Conservation (phyloP, 2,888 invertebrate species). For the Diarsia rubi region DNA sequence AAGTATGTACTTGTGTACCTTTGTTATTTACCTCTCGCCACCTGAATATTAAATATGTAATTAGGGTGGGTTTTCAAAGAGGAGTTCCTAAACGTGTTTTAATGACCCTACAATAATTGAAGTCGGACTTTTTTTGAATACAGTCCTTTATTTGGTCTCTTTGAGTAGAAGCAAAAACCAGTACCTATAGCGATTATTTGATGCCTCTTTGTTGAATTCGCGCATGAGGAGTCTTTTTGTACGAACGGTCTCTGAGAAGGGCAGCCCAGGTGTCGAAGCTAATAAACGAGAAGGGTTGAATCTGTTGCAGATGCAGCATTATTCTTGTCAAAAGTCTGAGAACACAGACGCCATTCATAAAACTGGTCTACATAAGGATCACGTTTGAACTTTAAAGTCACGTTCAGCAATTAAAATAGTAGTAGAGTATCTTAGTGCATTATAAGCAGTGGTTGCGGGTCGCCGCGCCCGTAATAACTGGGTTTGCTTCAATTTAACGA, state of each 20-base stretch:
- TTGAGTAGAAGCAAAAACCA: constrained; percentile 37
- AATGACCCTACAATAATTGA: constrained; percentile 38
- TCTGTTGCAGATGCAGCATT: constrained; percentile 44
- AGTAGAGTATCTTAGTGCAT: constrained; percentile 42
- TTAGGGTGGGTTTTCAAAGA: constrained; percentile 44
- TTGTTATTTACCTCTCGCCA: constrained; percentile 44
- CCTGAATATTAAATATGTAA: constrained; percentile 49
- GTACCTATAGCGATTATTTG: constrained; percentile 36
- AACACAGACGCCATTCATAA: neutral
- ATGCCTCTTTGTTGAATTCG: constrained; percentile 44
- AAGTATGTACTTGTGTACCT: constrained; percentile 50
- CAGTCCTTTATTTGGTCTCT: constrained; percentile 23
- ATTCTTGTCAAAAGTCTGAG: constrained; percentile 6
- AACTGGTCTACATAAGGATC: constrained; percentile 7
- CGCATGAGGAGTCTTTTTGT: constrained; percentile 43
- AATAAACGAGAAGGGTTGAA: constrained; percentile 37
- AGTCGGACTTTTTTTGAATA: constrained; percentile 39
- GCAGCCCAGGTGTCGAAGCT: constrained; percentile 35
- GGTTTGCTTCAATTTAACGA: constrained; percentile 48
- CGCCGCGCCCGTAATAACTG: constrained; percentile 37
- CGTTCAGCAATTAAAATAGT: constrained; percentile 45
- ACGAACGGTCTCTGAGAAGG: constrained; percentile 7
- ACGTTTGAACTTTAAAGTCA: constrained; percentile 37
- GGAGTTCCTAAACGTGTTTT: constrained; percentile 38
- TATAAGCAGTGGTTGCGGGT: constrained; percentile 45